A percentile compares a stretch with the other conserved stretches of the same genome.
phyloP scores from a whole-genome alignment of 2,113 vertebrate species.

The Cacatua alba region DNA sequence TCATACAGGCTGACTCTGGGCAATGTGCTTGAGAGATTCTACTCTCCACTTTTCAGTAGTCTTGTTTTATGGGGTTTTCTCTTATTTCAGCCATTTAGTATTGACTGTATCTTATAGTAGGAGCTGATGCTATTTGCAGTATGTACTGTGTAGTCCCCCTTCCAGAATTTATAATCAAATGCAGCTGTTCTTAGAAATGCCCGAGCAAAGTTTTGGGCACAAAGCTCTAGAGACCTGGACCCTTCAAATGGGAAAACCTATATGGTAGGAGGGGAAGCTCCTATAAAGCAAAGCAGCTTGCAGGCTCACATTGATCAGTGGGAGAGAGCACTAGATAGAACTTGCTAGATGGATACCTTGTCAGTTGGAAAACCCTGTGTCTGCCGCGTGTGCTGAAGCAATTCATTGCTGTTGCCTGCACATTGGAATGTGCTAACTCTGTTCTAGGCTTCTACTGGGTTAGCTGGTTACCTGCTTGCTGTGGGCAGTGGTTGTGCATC shows the following conservation, averaged over 20 bases:
- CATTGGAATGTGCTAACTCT: background rate
- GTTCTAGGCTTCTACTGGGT: background rate
- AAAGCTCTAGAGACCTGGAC: background rate
- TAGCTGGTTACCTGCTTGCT: background rate
- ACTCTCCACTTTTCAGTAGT: background rate
- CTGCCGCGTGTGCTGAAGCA: background rate
- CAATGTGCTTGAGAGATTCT: background rate
- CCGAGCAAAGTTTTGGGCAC: background rate
- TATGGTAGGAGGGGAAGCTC: background rate
- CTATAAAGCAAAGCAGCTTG: background rate
- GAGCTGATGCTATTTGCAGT: background rate
- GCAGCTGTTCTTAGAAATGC: background rate
- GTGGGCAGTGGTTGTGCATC: fast-evolving
- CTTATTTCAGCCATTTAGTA: background rate
- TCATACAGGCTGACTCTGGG: background rate
- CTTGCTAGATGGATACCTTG: background rate
- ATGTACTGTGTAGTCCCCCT: background rate
- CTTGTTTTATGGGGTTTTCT: background rate
- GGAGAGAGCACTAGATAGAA: background rate
- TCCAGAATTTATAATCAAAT: background rate
- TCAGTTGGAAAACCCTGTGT: background rate
- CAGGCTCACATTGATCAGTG: background rate
- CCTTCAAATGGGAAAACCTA: background rate
- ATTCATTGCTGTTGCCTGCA: background rate
- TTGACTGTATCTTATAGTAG: background rate